Evolutionary conservation across 2,797 vertebrate genomes (phyloP), one percentile per base, ranked within the genome.

Genomic region (Podarcis lilfordi): DNA sequence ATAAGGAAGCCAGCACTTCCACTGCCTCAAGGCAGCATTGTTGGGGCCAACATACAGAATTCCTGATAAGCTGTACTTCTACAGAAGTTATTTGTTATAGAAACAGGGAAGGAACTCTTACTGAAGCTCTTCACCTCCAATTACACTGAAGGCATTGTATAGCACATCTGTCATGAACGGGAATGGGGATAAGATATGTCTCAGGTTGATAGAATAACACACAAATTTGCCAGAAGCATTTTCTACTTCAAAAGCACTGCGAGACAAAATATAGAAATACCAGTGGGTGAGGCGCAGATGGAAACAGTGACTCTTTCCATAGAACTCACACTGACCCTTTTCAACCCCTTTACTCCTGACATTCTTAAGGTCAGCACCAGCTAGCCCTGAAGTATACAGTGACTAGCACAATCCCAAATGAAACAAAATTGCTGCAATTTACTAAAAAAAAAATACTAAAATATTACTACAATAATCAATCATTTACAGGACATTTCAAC

Each of bases 1-100:
- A 92, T 88, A 92, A 94, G 92, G 90, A 93, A 84, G 85, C 79
- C n/a, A 23, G 81, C 0, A 10, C 82, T 91, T 89, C 87, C 64
- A 69, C 75, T 5, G 83, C 90, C 87, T 74, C 72, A 59, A 87
- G 92, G 92, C 88, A 89, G 77, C 87, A 76, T 71, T 61, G 74
- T 76, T 32, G 91, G 88, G n/a, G 68, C n/a, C 45, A 61, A 80
- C 75, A 80, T 66, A 76, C 85, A 75, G 88, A 40, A 45, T 23
- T 86, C 68, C 40, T 84, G 81, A 29, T 45, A 72, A 2, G 0
- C 2, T 8, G 37, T 37, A 55, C 74, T 86, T 83, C 59, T 76
- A 69, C 78, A 88, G 37, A 0, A 0, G 84, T 81, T 15, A 37
- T 19, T 87, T 90, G 84, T 89, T 81, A 93, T 84, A 85, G 78